Base-by-base conservation (phyloP, 1,140 invertebrate genomes). In the Aradophagus sp. region DNA sequence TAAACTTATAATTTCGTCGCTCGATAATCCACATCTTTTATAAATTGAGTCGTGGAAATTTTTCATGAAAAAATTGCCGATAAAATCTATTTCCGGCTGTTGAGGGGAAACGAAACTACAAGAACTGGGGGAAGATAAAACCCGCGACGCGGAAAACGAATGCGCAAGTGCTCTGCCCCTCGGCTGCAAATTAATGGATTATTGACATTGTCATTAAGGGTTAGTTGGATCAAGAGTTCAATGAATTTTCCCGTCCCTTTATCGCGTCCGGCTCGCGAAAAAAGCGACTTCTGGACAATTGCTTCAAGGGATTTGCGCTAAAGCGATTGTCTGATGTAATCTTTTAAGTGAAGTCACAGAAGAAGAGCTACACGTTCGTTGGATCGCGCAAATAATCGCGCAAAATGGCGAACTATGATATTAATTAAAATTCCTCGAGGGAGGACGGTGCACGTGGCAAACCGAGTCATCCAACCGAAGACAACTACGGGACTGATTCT, bases 401-500 rank as follows among this genome's bases (percentile, higher is more conserved):
- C n/a, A n/a, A n/a, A n/a, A n/a, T n/a, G n/a, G n/a, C n/a, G n/a
- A n/a, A n/a, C 36, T 48, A 11, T 27, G 36, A 61, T 61, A 42
- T 42, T 61, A 61, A 61, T 61, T 59, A 47, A 48, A 59, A 59
- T 59, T 48, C 41, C 41, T 56, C 6, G 13, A 29, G 19, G 36
- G 16, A 39, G 1, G 10, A 11, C 12, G 17, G 27, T 16, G 7
- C 1, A n/a, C 35, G 32, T 35, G 52, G 36, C 27, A 6, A 45
- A 29, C 19, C 53, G 13, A 41, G 8, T 16, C 17, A 31, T 65
- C 20, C 53, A 69, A 74, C 73, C 58, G 76, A 56, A 76, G 74
- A 76, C 77, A 77, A 76, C 69, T 74, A 67, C 63, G 71, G n/a
- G 26, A 26, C 56, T 79, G 75, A 78, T 77, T 62, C 53, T 36